These are phyloP conservation scores for Acipenser transmontanus DNA, from an alignment of 2,797 vertebrate genomes.

Conservation along the genomic window DNA sequence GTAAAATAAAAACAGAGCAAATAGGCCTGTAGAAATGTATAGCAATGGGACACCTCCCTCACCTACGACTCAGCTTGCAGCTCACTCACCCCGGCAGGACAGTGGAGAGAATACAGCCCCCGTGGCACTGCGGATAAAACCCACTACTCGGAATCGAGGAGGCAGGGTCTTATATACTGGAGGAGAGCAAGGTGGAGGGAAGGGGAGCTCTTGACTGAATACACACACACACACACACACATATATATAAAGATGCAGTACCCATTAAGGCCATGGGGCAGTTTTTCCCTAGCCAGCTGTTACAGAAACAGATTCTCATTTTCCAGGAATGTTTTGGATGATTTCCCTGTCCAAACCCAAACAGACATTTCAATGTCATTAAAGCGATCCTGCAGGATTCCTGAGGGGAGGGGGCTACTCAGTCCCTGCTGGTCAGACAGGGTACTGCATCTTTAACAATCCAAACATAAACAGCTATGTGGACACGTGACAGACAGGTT, in stretches of 20 bases:
- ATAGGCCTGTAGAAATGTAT: constrained; percentile 17
- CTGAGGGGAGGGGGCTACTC: neutral
- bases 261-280: constrained; percentile 25
- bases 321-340: too few species aligned
- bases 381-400: too few species aligned
- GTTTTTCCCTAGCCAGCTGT: too few species aligned
- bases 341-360: too few species aligned
- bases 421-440: constrained; percentile 27
- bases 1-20: neutral
- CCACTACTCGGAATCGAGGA: constrained; percentile 25
- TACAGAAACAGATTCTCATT: too few species aligned
- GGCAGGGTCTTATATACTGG: constrained; percentile 26
- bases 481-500: constrained; percentile 59
- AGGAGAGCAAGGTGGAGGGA: constrained; percentile 30
- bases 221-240: constrained; percentile 24
- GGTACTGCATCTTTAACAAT: constrained; percentile 49
- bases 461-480: constrained; percentile 49
- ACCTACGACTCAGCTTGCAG: constrained; percentile 3
- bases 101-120: constrained; percentile 13
- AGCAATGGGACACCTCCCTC: neutral
- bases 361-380: too few species aligned
- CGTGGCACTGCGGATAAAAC: constrained; percentile 21
- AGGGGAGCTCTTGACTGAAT: constrained; percentile 40
- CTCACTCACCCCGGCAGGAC: constrained; percentile 23
- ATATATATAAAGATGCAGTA: constrained; percentile 39